Evolutionary conservation across 1,140 invertebrate species (phyloP).

Genomic region (Rhyzopertha dominica): DNA sequence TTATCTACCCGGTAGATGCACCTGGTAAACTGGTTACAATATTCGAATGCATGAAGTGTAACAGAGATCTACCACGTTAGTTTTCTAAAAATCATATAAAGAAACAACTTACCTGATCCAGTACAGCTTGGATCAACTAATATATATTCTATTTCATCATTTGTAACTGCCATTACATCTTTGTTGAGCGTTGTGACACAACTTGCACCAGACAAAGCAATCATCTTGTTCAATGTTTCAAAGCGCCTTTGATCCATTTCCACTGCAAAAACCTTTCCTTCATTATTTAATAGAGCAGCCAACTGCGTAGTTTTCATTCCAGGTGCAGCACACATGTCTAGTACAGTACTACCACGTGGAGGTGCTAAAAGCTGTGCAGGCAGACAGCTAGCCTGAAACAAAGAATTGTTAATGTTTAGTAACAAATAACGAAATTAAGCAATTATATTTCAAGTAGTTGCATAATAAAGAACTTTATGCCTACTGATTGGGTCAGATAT

Average conservation of each 20-base stretch:
- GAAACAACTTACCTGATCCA: constrained; percentile 69
- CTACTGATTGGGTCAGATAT: no score
- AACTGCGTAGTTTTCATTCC: constrained; percentile 93
- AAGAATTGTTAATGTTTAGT: constrained; percentile 19
- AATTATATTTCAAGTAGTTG: no score
- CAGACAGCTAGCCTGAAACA: constrained; percentile 79
- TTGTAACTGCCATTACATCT: constrained; percentile 67
- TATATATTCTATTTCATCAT: constrained; percentile 77
- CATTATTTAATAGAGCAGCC: constrained; percentile 75
- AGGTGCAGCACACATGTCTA: constrained; percentile 94
- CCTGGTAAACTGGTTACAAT: no score
- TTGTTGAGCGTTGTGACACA: constrained; percentile 62
- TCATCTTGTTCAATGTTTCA: constrained; percentile 57
- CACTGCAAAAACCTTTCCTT: constrained; percentile 75
- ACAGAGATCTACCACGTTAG: no score
- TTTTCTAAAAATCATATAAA: no score
- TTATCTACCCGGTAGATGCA: no score
- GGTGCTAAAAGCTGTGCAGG: constrained; percentile 72
- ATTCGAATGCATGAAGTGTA: no score
- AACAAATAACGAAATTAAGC: constrained; percentile 13
- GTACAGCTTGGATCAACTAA: constrained; percentile 94
- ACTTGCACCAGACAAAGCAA: constrained; percentile 56
- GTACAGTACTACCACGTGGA: constrained; percentile 58
- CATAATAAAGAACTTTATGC: no score
- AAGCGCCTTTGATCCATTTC: constrained; percentile 69